A percentile compares a stretch with the other conserved stretches of the same genome.
phyloP scores from a whole-genome alignment of 2,797 vertebrate genomes.

The Setipinna tenuifilis region DNA sequence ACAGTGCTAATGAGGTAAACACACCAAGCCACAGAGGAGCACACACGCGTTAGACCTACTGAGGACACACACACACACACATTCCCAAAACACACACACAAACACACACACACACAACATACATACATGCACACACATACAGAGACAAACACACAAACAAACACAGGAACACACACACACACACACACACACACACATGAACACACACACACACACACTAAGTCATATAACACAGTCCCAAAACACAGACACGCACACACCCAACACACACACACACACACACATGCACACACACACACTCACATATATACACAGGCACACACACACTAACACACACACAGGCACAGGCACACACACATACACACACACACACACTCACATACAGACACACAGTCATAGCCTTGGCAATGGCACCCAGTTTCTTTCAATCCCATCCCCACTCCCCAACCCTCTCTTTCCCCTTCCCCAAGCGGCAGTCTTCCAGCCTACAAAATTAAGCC shows the following conservation, averaged over 20 bases:
- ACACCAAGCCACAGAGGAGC: constrained; percentile 4
- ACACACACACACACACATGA: background rate
- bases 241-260: constrained; percentile 22
- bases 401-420: constrained; percentile 25
- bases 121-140: constrained; percentile 18
- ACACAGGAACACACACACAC: background rate
- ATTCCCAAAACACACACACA: background rate
- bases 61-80: constrained; percentile 18
- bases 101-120: constrained; percentile 13
- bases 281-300: constrained; percentile 24
- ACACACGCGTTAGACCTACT: constrained; percentile 31
- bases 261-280: background rate
- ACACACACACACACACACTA: constrained; percentile 39
- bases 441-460: background rate
- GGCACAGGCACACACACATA: constrained; percentile 37
- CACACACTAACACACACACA: constrained; percentile 5
- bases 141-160: constrained; percentile 21
- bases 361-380: too few species aligned
- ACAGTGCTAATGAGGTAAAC: constrained; percentile 11
- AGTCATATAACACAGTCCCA: too few species aligned
- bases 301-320: background rate
- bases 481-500: too few species aligned
- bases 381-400: constrained; percentile 56
- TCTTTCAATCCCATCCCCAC: too few species aligned
- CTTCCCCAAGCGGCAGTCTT: background rate